phyloP scores from a whole-genome alignment of 1,140 invertebrate species.

The Drosophila yakuba region DNA sequence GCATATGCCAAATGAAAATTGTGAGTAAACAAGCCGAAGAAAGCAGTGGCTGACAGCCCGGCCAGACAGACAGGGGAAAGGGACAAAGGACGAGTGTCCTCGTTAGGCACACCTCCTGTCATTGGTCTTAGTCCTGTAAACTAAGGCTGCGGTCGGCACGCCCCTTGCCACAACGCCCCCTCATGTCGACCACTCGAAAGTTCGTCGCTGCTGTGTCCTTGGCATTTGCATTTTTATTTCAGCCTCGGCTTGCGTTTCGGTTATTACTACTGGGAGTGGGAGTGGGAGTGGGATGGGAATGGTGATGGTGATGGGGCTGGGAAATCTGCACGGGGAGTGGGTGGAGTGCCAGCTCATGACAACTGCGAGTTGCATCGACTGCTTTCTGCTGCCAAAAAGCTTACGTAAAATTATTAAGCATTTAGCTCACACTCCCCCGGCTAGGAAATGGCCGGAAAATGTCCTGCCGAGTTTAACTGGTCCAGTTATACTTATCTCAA shows the following conservation, averaged over 20 bases:
- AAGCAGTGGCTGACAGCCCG: slow-evolving; percentile 22
- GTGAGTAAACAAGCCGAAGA: slow-evolving; percentile 46
- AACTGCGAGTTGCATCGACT: slow-evolving; percentile 39
- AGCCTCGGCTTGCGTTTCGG: slow-evolving; percentile 57
- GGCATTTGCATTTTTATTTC: slow-evolving; percentile 65
- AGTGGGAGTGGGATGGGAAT: too few species aligned
- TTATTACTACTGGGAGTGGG: slow-evolving; percentile 47
- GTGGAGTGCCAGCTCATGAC: slow-evolving; percentile 31
- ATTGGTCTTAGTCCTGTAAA: slow-evolving; percentile 38
- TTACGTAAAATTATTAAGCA: slow-evolving; percentile 48
- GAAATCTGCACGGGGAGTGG: slow-evolving; percentile 8
- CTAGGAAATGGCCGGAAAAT: slow-evolving; percentile 33
- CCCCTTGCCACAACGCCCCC: slow-evolving; percentile 27
- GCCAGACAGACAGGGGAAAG: slow-evolving; percentile 13
- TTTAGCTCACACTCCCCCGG: slow-evolving; percentile 6
- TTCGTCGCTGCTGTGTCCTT: slow-evolving; percentile 69
- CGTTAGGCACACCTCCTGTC: slow-evolving; percentile 64
- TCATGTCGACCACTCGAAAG: slow-evolving; percentile 59
- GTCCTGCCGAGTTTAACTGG: slow-evolving; percentile 9
- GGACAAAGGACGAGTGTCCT: slow-evolving; percentile 23
- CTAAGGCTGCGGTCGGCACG: slow-evolving; percentile 34
- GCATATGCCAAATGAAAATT: slow-evolving; percentile 50
- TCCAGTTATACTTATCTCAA: slow-evolving; percentile 34
- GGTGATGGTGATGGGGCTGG: background rate
- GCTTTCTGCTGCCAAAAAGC: slow-evolving; percentile 29